phyloP scores from a whole-genome alignment of 2,888 invertebrate species.

The Incurvaria masculella region DNA sequence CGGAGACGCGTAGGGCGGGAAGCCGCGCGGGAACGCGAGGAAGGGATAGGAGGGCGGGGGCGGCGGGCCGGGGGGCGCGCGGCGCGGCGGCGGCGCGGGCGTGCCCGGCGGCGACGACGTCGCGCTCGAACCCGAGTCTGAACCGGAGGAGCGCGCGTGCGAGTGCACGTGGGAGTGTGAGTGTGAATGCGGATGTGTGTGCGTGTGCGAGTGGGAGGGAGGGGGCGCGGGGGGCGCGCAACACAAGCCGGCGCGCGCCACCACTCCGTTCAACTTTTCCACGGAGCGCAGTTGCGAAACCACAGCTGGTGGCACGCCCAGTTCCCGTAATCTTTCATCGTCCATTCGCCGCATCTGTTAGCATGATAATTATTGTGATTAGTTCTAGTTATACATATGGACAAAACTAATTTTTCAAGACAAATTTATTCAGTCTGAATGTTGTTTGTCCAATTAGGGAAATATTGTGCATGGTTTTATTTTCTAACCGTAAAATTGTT shows the following conservation, averaged over 20 bases:
- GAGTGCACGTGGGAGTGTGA: slow-evolving; percentile 17
- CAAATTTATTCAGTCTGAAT: no score
- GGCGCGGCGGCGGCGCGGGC: slow-evolving; percentile 31
- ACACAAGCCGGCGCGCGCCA: slow-evolving; percentile 40
- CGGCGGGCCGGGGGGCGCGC: slow-evolving; percentile 20
- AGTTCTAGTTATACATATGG: no score
- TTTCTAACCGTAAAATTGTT: no score
- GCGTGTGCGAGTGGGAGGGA: slow-evolving; percentile 20
- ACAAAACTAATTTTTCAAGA: no score
- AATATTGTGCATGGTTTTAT: no score
- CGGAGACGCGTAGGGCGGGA: slow-evolving; percentile 33
- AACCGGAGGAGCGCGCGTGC: slow-evolving; percentile 26
- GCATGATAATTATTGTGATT: no score
- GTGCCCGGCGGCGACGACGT: slow-evolving; percentile 43
- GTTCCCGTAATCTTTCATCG: slow-evolving; percentile 61
- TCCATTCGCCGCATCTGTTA: slow-evolving; percentile 61
- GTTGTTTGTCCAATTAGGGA: no score
- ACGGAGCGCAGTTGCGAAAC: slow-evolving; percentile 56
- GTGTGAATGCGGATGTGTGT: slow-evolving; percentile 26
- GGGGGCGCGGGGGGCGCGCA: slow-evolving; percentile 28
- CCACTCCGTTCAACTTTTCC: slow-evolving; percentile 57
- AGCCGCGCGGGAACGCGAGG: slow-evolving; percentile 21
- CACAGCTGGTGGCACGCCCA: slow-evolving; percentile 42
- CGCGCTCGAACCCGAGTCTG: slow-evolving; percentile 44
- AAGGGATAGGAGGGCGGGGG: slow-evolving; percentile 28